Conservation (phyloP, 2,888 invertebrate genomes). For the Nemoura dubitans region DNA sequence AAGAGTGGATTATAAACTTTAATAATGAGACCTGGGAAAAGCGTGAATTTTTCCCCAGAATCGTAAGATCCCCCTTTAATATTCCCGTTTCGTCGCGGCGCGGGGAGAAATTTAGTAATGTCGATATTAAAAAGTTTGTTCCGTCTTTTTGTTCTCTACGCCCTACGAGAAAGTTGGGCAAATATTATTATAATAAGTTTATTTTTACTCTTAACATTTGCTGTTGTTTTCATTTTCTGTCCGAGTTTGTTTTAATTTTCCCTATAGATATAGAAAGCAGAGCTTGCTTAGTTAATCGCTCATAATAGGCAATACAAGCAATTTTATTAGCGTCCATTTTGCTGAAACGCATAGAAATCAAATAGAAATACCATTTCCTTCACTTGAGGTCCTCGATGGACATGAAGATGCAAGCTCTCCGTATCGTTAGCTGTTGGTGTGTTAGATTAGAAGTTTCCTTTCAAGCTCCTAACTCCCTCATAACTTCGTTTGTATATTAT, state of each 20-base stretch:
- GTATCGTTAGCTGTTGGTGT: no score
- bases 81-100: not conserved
- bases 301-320: no score
- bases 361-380: no score
- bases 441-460: no score
- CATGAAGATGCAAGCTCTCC: no score
- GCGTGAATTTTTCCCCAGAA: slow-evolving; percentile 15
- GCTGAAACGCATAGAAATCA: no score
- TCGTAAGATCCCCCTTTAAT: slow-evolving; percentile 1
- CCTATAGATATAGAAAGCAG: not conserved
- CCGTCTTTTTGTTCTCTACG: not conserved
- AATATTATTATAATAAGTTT: slow-evolving; percentile 5
- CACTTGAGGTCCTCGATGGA: no score
- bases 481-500: no score
- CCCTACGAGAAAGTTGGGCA: not conserved
- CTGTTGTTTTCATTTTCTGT: not conserved
- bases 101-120: not conserved
- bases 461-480: no score
- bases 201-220: slow-evolving; percentile 9
- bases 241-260: not conserved
- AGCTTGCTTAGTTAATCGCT: no score
- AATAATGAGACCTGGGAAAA: slow-evolving; percentile 12
- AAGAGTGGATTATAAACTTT: slow-evolving; percentile 22
- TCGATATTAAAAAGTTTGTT: slow-evolving; percentile 20
- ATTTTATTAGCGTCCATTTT: no score